Percentiles rank a stretch among this genome's conserved stretches.
Evolutionary conservation across 2,797 vertebrate species (phyloP).

Genomic region (Pelobates cultripes): DNA sequence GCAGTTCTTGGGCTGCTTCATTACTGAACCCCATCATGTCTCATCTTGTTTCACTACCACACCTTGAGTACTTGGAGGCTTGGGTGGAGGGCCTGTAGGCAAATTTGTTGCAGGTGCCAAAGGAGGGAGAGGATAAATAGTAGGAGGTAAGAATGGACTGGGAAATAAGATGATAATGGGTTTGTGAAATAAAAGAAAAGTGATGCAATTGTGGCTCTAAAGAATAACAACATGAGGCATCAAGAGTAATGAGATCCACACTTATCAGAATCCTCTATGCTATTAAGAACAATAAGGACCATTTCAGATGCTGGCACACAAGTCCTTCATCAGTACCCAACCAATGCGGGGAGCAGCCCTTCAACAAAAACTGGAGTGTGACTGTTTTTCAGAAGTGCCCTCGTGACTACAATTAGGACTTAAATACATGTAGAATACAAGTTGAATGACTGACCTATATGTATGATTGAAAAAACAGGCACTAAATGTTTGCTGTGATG

Average conservation of each 20-base stretch:
- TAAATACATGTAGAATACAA: too few species aligned
- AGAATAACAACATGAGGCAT: slow-evolving; percentile 8
- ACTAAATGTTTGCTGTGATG: too few species aligned
- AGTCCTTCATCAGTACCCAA: too few species aligned
- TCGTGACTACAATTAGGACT: too few species aligned
- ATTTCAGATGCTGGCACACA: too few species aligned
- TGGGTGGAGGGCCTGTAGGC: slow-evolving; percentile 51
- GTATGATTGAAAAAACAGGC: too few species aligned
- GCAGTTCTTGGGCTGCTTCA: slow-evolving; percentile 30
- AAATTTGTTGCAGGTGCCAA: slow-evolving; percentile 42
- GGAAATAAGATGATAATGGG: neutral
- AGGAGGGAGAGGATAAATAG: slow-evolving; percentile 18
- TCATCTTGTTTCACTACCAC: slow-evolving; percentile 44
- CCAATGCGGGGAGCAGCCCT: too few species aligned
- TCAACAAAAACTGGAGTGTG: too few species aligned
- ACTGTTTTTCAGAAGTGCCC: too few species aligned
- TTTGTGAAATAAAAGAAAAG: slow-evolving; percentile 8
- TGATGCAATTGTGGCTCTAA: slow-evolving; percentile 9
- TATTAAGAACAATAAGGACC: too few species aligned
- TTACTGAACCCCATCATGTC: slow-evolving; percentile 26
- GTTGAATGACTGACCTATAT: too few species aligned
- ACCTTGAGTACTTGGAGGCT: slow-evolving; percentile 44
- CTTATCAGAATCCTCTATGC: neutral
- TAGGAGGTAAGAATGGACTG: slow-evolving; percentile 4
- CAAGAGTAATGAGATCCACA: neutral